phyloP scores from a whole-genome alignment of 1,140 invertebrate genomes.

The Drosophila ercepeae region DNA sequence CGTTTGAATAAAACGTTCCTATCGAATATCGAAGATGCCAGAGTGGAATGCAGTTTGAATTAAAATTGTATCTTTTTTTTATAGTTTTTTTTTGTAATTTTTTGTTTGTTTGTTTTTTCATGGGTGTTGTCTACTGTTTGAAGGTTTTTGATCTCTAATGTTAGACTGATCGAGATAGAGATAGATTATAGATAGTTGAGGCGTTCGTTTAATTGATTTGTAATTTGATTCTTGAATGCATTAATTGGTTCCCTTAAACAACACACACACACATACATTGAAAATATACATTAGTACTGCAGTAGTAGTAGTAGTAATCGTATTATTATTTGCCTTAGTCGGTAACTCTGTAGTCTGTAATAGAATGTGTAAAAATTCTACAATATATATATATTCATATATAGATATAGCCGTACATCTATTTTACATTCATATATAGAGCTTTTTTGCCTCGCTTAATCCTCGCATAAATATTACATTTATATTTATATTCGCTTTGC shows the following conservation, averaged over 20 bases:
- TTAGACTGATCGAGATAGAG: constrained; percentile 12
- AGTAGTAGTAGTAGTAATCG: constrained; percentile 25
- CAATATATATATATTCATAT: constrained; percentile 47
- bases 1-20: constrained; percentile 61
- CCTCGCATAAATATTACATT: constrained; percentile 48
- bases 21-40: constrained; percentile 34
- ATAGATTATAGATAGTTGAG: constrained; percentile 29
- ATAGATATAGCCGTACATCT: constrained; percentile 36
- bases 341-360: constrained; percentile 42
- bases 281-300: constrained; percentile 48
- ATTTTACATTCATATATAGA: constrained; percentile 39
- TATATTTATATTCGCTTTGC: constrained; percentile 40
- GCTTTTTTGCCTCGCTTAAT: constrained; percentile 20
- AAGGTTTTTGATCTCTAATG: constrained; percentile 10
- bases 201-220: constrained; percentile 66
- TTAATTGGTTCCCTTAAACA: constrained; percentile 72
- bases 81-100: background rate
- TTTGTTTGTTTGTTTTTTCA: background rate
- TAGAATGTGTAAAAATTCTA: constrained; percentile 57
- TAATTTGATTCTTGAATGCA: constrained; percentile 63
- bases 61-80: background rate
- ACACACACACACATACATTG: constrained; percentile 62
- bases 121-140: constrained; percentile 1
- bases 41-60: constrained; percentile 34
- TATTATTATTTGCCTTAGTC: constrained; percentile 42